These are phyloP conservation scores for Scolopax mira DNA, from an alignment of 2,113 vertebrate species.

Conservation along the genomic window DNA sequence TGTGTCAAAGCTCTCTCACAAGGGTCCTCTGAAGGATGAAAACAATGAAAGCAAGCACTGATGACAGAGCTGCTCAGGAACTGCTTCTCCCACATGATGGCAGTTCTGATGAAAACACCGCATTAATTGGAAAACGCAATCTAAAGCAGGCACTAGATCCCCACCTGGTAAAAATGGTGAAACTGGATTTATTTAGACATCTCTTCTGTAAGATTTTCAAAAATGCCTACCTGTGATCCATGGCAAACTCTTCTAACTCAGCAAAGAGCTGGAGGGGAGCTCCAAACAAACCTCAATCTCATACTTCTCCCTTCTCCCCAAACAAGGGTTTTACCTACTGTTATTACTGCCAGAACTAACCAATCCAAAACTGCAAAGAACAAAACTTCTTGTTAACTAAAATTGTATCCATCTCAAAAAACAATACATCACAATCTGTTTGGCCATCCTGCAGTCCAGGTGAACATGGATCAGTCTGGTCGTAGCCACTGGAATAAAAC, in stretches of 20 bases:
- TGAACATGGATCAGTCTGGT: background rate
- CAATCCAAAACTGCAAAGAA: background rate
- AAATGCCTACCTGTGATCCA: background rate
- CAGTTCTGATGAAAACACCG: background rate
- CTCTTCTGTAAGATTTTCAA: background rate
- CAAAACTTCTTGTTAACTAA: background rate
- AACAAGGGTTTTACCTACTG: background rate
- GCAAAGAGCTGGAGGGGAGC: background rate
- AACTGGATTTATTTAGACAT: background rate
- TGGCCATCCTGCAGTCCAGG: background rate
- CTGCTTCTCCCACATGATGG: background rate
- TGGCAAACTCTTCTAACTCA: background rate
- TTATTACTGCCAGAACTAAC: background rate
- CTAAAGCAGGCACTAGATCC: rapidly evolving
- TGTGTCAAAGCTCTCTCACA: background rate
- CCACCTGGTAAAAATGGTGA: background rate
- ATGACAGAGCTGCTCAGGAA: background rate
- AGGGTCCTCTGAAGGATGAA: background rate
- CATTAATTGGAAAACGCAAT: background rate
- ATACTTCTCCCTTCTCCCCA: too few species aligned
- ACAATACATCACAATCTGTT: background rate
- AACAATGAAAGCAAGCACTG: background rate
- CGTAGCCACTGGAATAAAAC: background rate
- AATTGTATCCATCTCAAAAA: background rate
- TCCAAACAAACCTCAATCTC: background rate